Evolutionary conservation across 2,888 invertebrate genomes (phyloP).

Genomic region (Linyphia triangularis): DNA sequence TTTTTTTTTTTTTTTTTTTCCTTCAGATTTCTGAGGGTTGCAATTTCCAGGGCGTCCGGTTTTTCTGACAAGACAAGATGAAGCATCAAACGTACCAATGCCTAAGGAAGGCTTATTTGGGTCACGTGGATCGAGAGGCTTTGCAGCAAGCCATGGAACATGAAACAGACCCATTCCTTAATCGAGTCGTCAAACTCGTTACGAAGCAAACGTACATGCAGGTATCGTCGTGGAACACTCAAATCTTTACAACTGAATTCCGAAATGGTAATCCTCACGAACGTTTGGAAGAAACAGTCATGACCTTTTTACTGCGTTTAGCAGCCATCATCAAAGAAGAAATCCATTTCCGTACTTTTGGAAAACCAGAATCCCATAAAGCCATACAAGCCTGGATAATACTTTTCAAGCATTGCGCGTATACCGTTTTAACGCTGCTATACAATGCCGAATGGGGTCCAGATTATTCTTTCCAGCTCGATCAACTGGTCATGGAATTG

Average conservation of each 20-base stretch:
- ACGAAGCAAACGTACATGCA: not conserved
- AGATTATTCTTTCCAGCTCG: not conserved
- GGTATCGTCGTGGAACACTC: not conserved
- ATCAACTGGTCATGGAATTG: not conserved
- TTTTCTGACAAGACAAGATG: not conserved
- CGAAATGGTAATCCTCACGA: not conserved
- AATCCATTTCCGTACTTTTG: slow-evolving; percentile 3
- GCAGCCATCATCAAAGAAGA: not conserved
- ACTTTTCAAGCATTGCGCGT: not conserved
- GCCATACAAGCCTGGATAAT: not conserved
- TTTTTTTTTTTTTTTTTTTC: too few species aligned
- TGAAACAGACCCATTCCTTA: not conserved
- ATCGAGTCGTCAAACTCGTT: not conserved
- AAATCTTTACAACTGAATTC: not conserved
- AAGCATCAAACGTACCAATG: not conserved
- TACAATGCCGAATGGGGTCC: not conserved
- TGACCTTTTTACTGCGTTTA: not conserved
- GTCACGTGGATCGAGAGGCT: not conserved
- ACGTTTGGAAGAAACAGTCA: slow-evolving; percentile 1
- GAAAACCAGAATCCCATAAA: not conserved
- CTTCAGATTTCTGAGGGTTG: too few species aligned
- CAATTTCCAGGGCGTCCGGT: too few species aligned
- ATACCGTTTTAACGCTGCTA: not conserved
- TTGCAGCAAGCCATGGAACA: not conserved
- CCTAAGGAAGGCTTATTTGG: not conserved